Conservation (phyloP, 2,888 invertebrate genomes). For the Herminia tarsipennalis region DNA sequence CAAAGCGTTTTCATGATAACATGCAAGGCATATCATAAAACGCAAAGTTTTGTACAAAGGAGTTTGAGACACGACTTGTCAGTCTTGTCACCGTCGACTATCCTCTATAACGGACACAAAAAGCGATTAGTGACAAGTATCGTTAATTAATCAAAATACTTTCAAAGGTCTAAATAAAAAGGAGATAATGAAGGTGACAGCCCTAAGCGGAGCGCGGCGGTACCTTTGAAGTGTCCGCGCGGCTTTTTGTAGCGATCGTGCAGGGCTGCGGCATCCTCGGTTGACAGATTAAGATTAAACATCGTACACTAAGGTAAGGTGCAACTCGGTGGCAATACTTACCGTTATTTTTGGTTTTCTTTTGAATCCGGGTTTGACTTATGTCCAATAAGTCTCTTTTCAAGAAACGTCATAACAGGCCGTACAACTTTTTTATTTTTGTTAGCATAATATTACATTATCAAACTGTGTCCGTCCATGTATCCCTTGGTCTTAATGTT, state of each 20-base stretch:
- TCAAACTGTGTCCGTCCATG: too few relatives aligned
- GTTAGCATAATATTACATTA: too few relatives aligned
- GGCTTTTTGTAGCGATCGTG: constrained; percentile 47
- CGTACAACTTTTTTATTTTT: too few relatives aligned
- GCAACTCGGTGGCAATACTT: too few relatives aligned
- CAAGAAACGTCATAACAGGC: too few relatives aligned
- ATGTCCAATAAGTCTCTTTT: too few relatives aligned
- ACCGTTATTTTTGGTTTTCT: neutral
- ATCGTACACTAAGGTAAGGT: neutral
- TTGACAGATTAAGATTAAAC: constrained; percentile 48
- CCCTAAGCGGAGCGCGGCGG: constrained; percentile 36
- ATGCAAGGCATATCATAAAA: too few relatives aligned
- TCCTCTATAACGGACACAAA: constrained; percentile 7
- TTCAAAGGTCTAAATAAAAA: constrained; percentile 25
- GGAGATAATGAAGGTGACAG: constrained; percentile 32
- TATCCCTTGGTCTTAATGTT: too few relatives aligned
- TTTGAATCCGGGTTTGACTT: too few relatives aligned
- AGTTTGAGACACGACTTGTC: too few relatives aligned
- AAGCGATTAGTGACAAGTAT: constrained; percentile 20
- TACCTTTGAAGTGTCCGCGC: constrained; percentile 45
- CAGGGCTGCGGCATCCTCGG: constrained; percentile 34
- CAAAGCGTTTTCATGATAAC: too few relatives aligned
- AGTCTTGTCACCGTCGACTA: neutral
- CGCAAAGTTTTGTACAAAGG: too few relatives aligned
- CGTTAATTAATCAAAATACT: constrained; percentile 42